phyloP scores from a whole-genome alignment of 2,113 vertebrate species.

The Anseranas semipalmata region DNA sequence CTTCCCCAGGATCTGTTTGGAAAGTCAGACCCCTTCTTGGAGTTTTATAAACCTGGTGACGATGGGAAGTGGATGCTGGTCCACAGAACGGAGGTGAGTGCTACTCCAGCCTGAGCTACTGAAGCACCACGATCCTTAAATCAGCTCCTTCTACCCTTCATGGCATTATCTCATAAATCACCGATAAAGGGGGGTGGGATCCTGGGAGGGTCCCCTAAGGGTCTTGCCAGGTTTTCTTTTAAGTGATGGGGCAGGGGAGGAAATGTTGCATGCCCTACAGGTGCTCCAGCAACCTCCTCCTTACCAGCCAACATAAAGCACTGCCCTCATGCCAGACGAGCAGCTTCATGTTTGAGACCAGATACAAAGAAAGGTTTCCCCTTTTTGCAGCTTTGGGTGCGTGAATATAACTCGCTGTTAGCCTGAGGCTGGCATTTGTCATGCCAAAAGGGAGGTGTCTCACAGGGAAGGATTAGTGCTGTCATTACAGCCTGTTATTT shows the following conservation, averaged over 20 bases:
- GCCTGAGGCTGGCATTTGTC: neutral
- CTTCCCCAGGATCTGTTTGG: constrained; percentile 92
- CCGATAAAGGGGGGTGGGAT: neutral
- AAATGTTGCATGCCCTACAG: neutral
- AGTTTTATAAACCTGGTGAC: constrained; percentile 93
- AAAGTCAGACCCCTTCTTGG: constrained; percentile 97
- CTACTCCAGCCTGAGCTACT: neutral
- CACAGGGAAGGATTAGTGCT: neutral
- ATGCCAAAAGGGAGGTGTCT: neutral
- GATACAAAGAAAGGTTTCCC: neutral
- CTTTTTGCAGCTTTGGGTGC: neutral
- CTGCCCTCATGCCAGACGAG: neutral
- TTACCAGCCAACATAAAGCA: neutral
- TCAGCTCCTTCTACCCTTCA: neutral
- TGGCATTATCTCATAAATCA: accelerated
- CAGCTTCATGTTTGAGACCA: neutral
- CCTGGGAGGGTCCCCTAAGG: neutral
- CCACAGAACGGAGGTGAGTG: constrained; percentile 93
- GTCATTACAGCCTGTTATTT: neutral
- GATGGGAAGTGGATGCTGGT: constrained; percentile 98
- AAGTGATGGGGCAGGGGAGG: neutral
- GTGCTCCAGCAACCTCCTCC: neutral
- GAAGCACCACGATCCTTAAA: neutral
- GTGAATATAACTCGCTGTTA: neutral
- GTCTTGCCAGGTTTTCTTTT: neutral